These are phyloP conservation scores for Euleptes europaea DNA, from an alignment of 2,113 vertebrate genomes.

Conservation along the genomic window DNA sequence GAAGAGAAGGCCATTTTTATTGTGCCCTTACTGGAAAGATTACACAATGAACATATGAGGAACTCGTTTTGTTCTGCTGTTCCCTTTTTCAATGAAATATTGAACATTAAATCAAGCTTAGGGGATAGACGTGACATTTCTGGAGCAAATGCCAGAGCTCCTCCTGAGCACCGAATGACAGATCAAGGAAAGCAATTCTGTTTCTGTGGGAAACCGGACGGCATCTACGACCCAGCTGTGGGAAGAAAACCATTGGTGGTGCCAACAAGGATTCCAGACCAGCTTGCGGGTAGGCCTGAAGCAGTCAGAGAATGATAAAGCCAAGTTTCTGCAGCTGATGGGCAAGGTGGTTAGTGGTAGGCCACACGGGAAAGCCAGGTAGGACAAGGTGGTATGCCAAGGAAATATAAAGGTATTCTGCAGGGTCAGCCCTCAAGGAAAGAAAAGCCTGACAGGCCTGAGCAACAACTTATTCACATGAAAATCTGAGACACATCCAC, in stretches of 20 bases:
- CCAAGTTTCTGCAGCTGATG: neutral
- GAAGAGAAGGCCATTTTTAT: neutral
- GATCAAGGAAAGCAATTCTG: neutral
- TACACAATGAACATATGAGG: neutral
- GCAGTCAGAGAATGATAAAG: neutral
- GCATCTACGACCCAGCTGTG: neutral
- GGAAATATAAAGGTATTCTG: neutral
- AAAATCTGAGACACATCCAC: neutral
- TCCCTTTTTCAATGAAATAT: neutral
- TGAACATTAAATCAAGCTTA: neutral
- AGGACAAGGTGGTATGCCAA: fast-evolving
- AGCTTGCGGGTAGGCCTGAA: neutral
- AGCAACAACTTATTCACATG: neutral
- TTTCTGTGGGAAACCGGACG: neutral
- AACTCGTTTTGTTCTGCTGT: neutral
- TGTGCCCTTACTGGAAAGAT: neutral
- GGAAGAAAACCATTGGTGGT: neutral
- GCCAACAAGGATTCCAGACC: neutral
- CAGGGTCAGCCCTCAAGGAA: slow-evolving; percentile 4
- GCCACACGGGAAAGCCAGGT: neutral
- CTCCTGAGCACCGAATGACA: neutral
- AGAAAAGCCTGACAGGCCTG: neutral
- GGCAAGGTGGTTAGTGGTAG: fast-evolving
- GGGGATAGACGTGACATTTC: neutral
- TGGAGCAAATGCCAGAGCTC: neutral